Evolutionary conservation across 53 echinoderm and acorn worm genomes (phyloP).

Genomic region (Patiria pectinifera): DNA sequence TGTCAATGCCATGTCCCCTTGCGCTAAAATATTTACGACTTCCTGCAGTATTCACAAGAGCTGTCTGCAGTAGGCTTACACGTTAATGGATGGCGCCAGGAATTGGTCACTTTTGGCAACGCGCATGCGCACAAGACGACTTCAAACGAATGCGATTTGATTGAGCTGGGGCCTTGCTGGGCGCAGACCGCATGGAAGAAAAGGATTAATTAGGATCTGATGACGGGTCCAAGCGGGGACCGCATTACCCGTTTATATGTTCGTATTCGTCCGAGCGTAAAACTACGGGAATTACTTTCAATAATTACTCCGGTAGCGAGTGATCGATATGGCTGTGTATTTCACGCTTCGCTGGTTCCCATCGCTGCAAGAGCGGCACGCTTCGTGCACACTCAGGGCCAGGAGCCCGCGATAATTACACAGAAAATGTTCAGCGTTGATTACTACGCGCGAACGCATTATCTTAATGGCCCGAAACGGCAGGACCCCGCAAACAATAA

Average conservation of each 20-base stretch:
- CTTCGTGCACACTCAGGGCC: neutral
- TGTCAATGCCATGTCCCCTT: neutral
- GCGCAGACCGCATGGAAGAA: neutral
- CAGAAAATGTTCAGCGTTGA: neutral
- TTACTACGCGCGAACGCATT: neutral
- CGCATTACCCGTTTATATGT: neutral
- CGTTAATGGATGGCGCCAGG: neutral
- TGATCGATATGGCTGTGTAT: neutral
- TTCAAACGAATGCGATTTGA: neutral
- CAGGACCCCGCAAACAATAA: neutral
- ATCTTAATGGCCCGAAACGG: neutral
- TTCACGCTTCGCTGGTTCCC: neutral
- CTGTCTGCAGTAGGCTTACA: neutral
- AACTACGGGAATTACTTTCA: neutral
- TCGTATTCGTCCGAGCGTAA: neutral
- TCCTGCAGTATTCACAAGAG: neutral
- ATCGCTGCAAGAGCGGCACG: neutral
- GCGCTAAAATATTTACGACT: slow-evolving; percentile 10
- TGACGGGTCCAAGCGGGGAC: neutral
- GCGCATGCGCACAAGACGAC: neutral
- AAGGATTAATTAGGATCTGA: slow-evolving; percentile 5
- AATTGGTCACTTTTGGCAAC: neutral
- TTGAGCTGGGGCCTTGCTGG: neutral
- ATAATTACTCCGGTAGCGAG: neutral
- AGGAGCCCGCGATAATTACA: neutral